Percentiles rank a stretch among this genome's conserved stretches.
Evolutionary conservation across 2,888 invertebrate species (phyloP).

Genomic region (Epinotia brunnichana): DNA sequence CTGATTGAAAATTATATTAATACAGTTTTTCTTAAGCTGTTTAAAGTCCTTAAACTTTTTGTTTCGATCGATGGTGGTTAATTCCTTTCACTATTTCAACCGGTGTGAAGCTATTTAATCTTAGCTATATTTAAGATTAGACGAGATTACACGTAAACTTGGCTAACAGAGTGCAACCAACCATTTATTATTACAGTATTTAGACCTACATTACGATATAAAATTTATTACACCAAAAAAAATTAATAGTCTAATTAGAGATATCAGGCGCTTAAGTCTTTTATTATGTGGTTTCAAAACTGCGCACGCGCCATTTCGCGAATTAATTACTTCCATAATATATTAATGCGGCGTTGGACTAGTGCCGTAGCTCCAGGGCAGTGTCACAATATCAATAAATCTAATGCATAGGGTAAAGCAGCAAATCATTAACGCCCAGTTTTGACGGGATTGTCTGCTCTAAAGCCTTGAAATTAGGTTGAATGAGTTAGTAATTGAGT

Average conservation of each 20-base stretch:
- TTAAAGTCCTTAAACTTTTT: no score
- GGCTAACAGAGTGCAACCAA: constrained; percentile 14
- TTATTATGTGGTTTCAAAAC: background rate
- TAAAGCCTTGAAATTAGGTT: no score
- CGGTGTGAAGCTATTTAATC: background rate
- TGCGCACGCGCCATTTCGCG: constrained; percentile 16
- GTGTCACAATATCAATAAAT: no score
- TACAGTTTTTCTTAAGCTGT: no score
- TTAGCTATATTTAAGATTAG: constrained; percentile 7
- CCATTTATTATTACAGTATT: constrained; percentile 36
- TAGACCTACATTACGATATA: constrained; percentile 37
- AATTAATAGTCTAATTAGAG: background rate
- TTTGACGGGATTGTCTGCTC: no score
- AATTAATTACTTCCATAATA: constrained; percentile 29
- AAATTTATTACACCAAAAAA: constrained; percentile 16
- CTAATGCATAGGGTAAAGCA: no score
- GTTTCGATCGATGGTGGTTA: no score
- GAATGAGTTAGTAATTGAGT: no score
- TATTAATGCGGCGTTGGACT: constrained; percentile 10
- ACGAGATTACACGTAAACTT: constrained; percentile 19
- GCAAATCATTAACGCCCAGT: no score
- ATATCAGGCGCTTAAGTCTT: background rate
- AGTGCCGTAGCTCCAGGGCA: constrained; percentile 11
- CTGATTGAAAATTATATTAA: no score
- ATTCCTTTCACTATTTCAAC: no score